These are phyloP conservation scores for Priocnemis perturbator DNA, from an alignment of 2,888 invertebrate genomes.

Conservation along the genomic window DNA sequence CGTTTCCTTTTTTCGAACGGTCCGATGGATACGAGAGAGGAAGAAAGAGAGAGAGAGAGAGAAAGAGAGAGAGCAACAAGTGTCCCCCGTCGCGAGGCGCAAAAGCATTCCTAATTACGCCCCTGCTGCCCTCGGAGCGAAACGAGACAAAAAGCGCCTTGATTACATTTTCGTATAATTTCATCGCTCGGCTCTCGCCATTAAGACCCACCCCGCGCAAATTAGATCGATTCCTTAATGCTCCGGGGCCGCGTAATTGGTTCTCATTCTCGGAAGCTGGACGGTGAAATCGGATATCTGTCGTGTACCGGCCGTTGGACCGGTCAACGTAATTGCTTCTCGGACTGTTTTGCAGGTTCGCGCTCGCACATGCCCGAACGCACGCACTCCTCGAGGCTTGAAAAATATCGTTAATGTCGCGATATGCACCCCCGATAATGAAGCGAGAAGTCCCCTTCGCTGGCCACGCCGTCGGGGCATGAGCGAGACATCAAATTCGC, in stretches of 20 bases:
- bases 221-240: conserved; percentile 67
- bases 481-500: conserved; percentile 41
- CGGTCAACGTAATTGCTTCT: conserved; percentile 55
- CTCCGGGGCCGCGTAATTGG: conserved; percentile 63
- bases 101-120: conserved; percentile 74
- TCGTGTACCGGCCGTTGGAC: conserved; percentile 47
- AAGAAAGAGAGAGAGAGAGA: conserved; percentile 19
- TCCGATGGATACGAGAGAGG: conserved; percentile 4
- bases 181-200: conserved; percentile 59
- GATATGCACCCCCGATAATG: conserved; percentile 51
- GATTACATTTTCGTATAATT: conserved; percentile 74
- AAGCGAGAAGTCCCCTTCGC: conserved; percentile 50
- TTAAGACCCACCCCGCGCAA: conserved; percentile 54
- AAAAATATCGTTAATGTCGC: conserved; percentile 53
- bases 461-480: conserved; percentile 29
- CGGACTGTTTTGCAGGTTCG: conserved; percentile 54
- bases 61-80: conserved; percentile 65
- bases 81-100: conserved; percentile 73
- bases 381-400: conserved; percentile 27
- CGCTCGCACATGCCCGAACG: conserved; percentile 13
- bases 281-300: conserved; percentile 62
- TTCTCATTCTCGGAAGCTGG: conserved; percentile 62
- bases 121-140: conserved; percentile 64
- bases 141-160: conserved; percentile 72
- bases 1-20: conserved; percentile 44